Base-by-base conservation (phyloP, 2,113 vertebrate species). In the Leuciscus idus region DNA sequence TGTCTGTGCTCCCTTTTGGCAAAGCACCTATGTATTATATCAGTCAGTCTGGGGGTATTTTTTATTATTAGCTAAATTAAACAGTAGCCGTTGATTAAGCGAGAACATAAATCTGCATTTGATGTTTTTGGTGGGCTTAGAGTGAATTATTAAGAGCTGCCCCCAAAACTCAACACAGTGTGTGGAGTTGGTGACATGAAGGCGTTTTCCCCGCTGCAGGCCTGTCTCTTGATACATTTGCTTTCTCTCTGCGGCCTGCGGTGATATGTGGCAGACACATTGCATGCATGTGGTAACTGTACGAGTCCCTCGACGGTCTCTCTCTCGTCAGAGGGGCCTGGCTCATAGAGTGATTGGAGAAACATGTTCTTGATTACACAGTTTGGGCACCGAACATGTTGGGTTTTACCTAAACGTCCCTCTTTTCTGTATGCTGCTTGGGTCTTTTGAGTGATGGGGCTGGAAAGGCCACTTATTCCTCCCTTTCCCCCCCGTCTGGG, bases 291-390 rank as follows among this genome's bases (percentile, higher is more conserved):
- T 61, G 88, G 89, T 46, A 85, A 84, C 81, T 52, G 83, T 84
- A 66, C 5, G 36, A 86, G 84, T 88, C 81, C 84, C 84, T 85
- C 78, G 83, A 88, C 84, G 84, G 87, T 61, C 70, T 86, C 46
- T 75, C 90, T 43, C 30, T 80, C 91, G 87, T 92, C 89, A 89
- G 86, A 84, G 48, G 36, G 48, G 75, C 84, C 81, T 46, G 84
- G 83, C 73, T 48, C 84, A 30, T 86, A 75, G 85, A 92, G 57
- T 92, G 90, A 93, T 92, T 90, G 89, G 88, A 93, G 92, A 92
- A 92, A 83, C 91, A 89, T 92, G 91, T 89, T 89, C 86, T 73
- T 90, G 83, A 93, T 93, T 92, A 90, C 88, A 78, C 82, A 88
- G n/a, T 81, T 88, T 59, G 83, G 88, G 79, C 66, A 73, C 46